A percentile compares a stretch with the other conserved stretches of the same genome.
Conservation (phyloP, 2,797 vertebrate species). For the Gambelia wislizenii region DNA sequence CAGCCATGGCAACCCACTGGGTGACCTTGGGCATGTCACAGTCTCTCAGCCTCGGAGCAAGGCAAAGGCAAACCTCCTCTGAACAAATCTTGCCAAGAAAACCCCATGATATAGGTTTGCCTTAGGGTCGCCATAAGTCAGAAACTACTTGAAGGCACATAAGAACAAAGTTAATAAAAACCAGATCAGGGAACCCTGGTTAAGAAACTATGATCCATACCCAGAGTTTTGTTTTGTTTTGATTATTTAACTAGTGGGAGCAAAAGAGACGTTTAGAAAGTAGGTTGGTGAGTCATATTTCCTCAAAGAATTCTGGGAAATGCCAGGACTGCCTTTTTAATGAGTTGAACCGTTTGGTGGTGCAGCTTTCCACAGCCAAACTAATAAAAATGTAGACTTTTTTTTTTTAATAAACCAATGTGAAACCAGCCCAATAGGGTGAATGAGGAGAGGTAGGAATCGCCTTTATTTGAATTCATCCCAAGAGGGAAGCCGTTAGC, state of each 20-base stretch:
- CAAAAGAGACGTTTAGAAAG: constrained; percentile 43
- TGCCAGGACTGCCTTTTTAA: constrained; percentile 65
- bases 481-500: constrained; percentile 59
- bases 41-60: too few species aligned
- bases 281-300: constrained; percentile 67
- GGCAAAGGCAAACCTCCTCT: too few species aligned
- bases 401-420: constrained; percentile 47
- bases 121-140: too few species aligned
- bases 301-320: constrained; percentile 77
- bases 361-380: constrained; percentile 67
- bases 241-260: constrained; percentile 7
- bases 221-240: too few species aligned
- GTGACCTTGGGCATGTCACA: too few species aligned
- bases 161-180: too few species aligned
- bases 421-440: constrained; percentile 32
- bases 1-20: too few species aligned
- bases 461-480: constrained; percentile 34
- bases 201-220: too few species aligned
- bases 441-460: constrained; percentile 52
- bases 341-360: constrained; percentile 49
- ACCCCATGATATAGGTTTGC: too few species aligned
- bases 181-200: too few species aligned
- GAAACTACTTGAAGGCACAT: too few species aligned
- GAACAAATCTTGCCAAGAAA: too few species aligned
- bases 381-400: constrained; percentile 61